phyloP scores from a whole-genome alignment of 2,888 invertebrate genomes.

The Serrognathus titanus region DNA sequence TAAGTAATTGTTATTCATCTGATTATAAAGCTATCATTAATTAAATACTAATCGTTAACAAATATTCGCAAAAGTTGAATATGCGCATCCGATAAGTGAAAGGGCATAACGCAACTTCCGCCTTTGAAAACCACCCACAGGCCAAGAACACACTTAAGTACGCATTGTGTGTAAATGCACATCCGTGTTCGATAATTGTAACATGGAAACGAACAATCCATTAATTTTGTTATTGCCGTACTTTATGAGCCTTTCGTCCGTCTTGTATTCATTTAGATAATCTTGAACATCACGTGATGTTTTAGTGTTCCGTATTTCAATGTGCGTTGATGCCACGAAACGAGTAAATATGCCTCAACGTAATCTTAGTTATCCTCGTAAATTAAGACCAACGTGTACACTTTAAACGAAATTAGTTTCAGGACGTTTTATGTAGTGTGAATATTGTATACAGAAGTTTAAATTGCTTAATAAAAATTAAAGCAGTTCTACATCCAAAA shows the following conservation, averaged over 20 bases:
- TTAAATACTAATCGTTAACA: not conserved
- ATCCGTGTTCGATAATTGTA: slow-evolving; percentile 47
- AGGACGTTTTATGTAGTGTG: no score
- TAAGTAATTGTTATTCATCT: no score
- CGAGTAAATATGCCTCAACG: not conserved
- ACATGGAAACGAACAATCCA: slow-evolving; percentile 41
- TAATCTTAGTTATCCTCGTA: no score
- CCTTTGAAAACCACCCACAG: slow-evolving; percentile 10
- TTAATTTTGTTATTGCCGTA: slow-evolving; percentile 40
- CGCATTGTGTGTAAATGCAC: slow-evolving; percentile 47
- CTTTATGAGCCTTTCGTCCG: slow-evolving; percentile 35
- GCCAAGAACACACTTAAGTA: slow-evolving; percentile 30
- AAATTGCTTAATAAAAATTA: no score
- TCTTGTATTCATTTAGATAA: slow-evolving; percentile 36
- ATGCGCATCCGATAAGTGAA: slow-evolving; percentile 14
- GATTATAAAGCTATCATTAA: no score
- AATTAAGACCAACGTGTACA: no score
- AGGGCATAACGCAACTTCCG: slow-evolving; percentile 7
- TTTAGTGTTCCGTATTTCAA: slow-evolving; percentile 2
- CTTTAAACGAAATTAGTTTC: no score
- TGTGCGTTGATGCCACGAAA: slow-evolving; percentile 13
- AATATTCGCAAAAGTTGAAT: slow-evolving; percentile 15
- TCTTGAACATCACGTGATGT: slow-evolving; percentile 13
- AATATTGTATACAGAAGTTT: no score
- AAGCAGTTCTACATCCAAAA: no score